Evolutionary conservation across 2,888 invertebrate genomes (phyloP).

Genomic region (Acleris literana): DNA sequence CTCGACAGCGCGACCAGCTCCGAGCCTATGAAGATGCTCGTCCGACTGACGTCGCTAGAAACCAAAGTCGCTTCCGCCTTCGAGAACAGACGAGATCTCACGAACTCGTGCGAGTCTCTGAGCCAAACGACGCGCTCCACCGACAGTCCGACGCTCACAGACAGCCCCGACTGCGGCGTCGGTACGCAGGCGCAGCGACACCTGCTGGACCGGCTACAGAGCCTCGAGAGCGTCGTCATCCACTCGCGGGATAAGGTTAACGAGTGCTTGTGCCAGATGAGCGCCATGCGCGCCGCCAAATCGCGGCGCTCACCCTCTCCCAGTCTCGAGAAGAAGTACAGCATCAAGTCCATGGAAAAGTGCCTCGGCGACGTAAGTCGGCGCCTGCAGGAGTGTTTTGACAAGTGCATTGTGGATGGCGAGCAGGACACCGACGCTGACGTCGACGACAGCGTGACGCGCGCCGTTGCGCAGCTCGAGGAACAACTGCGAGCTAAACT

Average conservation of each 20-base stretch:
- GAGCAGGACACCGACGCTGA: constrained; percentile 60
- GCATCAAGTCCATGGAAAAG: constrained; percentile 85
- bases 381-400: constrained; percentile 84
- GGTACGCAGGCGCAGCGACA: constrained; percentile 81
- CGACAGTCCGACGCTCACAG: constrained; percentile 56
- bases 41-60: constrained; percentile 90
- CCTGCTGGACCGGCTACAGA: constrained; percentile 83
- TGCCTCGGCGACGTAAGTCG: constrained; percentile 85
- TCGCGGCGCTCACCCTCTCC: constrained; percentile 86
- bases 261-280: constrained; percentile 86
- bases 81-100: constrained; percentile 69
- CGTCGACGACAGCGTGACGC: constrained; percentile 79
- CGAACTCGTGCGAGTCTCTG: constrained; percentile 84
- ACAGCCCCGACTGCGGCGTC: constrained; percentile 56
- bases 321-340: constrained; percentile 86
- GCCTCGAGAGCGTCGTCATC: constrained; percentile 85
- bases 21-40: constrained; percentile 91
- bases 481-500: constrained; percentile 87
- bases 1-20: constrained; percentile 90
- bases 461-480: constrained; percentile 86
- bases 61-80: constrained; percentile 88
- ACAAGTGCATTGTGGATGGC: constrained; percentile 82
- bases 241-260: constrained; percentile 87
- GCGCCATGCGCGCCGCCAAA: constrained; percentile 84
- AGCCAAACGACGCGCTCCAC: constrained; percentile 70